Percentiles rank a stretch among this genome's conserved stretches.
Conservation (phyloP, 1,140 invertebrate species). For the Drosophila melanica region DNA sequence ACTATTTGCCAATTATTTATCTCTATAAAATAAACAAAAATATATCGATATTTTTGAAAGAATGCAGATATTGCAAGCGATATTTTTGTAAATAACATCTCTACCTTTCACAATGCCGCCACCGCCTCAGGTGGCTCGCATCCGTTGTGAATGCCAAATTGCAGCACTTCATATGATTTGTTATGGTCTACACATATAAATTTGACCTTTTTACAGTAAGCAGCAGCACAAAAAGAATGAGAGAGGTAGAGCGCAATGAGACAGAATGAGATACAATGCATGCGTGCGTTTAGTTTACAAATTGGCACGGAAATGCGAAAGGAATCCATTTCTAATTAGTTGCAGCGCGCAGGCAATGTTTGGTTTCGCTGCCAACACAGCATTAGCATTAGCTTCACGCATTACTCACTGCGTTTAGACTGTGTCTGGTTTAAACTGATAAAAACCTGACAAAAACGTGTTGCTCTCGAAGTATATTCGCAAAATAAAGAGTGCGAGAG, state of each 20-base stretch:
- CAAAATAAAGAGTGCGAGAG: slow-evolving; percentile 40
- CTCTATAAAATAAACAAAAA: not conserved
- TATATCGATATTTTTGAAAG: slow-evolving; percentile 5
- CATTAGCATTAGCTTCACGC: slow-evolving; percentile 47
- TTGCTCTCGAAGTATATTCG: slow-evolving; percentile 54
- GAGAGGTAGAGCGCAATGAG: not conserved
- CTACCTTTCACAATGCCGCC: slow-evolving; percentile 10
- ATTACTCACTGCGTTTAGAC: slow-evolving; percentile 43
- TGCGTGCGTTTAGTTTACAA: not conserved
- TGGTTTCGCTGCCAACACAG: slow-evolving; percentile 40
- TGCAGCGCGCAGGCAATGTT: slow-evolving; percentile 7
- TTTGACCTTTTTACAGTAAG: slow-evolving; percentile 25
- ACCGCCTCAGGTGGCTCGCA: slow-evolving; percentile 20
- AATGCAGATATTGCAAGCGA: slow-evolving; percentile 8
- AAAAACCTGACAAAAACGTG: slow-evolving; percentile 79
- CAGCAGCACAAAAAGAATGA: not conserved
- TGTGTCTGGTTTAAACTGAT: slow-evolving; percentile 76
- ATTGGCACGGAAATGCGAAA: slow-evolving; percentile 1
- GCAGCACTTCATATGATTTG: slow-evolving; percentile 22
- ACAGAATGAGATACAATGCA: not conserved
- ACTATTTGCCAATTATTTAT: too few species aligned
- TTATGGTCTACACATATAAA: slow-evolving; percentile 34
- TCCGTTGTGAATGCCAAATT: slow-evolving; percentile 42
- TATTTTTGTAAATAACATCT: slow-evolving; percentile 6
- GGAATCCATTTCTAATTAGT: slow-evolving; percentile 16